Conservation (phyloP, 2,888 invertebrate genomes). For the Hedya salicella region DNA sequence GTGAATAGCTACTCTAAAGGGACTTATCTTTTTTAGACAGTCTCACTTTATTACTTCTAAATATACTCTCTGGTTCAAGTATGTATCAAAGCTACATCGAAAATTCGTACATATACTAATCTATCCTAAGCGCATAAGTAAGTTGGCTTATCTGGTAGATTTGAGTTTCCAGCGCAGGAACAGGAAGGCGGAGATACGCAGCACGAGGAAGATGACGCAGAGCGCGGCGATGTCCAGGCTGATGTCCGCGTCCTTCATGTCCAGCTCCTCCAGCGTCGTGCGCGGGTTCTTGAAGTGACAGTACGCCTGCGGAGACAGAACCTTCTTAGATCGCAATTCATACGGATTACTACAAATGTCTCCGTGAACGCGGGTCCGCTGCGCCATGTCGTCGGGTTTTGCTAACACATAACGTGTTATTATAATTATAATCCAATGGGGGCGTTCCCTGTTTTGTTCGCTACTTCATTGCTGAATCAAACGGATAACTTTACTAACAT, state of each 20-base stretch:
- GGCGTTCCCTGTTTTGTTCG: no score
- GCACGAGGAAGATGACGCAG: conserved; percentile 90
- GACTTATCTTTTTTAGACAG: no score
- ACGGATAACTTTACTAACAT: no score
- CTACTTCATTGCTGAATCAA: no score
- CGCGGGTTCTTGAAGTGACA: conserved; percentile 94
- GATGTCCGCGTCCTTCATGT: conserved; percentile 93
- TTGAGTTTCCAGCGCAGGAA: conserved; percentile 95
- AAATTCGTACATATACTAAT: background rate
- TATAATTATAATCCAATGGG: no score
- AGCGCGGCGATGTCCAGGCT: conserved; percentile 92
- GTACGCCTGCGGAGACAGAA: conserved; percentile 85
- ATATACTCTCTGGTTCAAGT: no score
- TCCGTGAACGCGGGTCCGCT: no score
- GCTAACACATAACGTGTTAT: no score
- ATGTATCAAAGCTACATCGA: background rate
- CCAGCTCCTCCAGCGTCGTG: conserved; percentile 93
- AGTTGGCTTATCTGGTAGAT: conserved; percentile 87
- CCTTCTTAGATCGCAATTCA: background rate
- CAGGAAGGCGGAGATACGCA: conserved; percentile 92
- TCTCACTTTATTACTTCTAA: no score
- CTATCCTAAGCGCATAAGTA: background rate
- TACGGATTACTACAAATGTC: no score
- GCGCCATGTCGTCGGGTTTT: no score
- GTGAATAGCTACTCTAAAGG: no score